A percentile compares a stretch with the other conserved stretches of the same genome.
Conservation (phyloP, 2,113 vertebrate genomes). For the Ibidorhyncha struthersii region DNA sequence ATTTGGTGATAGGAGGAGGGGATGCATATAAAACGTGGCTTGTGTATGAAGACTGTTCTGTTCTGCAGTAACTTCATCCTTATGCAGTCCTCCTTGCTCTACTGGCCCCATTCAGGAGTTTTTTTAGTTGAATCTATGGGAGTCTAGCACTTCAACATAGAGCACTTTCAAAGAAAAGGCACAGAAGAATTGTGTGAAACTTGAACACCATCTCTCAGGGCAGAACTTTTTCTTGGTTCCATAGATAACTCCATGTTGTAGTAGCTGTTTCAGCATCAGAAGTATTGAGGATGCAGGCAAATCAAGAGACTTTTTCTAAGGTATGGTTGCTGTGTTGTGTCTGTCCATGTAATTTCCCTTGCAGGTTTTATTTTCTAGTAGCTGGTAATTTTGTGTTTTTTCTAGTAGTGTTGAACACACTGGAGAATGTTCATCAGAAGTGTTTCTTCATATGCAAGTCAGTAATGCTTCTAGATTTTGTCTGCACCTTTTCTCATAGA, state of each 20-base stretch:
- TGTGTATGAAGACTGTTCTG: slow-evolving; percentile 24
- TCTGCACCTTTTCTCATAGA: neutral
- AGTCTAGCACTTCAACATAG: neutral
- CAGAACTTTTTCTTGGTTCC: slow-evolving; percentile 2
- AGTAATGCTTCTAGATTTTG: neutral
- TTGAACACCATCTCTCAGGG: neutral
- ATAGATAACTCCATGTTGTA: neutral
- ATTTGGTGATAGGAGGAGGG: neutral
- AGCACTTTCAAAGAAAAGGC: neutral
- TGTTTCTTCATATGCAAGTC: neutral
- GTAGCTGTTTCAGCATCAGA: neutral
- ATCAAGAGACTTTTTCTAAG: neutral
- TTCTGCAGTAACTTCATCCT: slow-evolving; percentile 37
- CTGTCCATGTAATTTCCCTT: neutral
- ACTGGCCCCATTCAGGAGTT: neutral
- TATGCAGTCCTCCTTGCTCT: neutral
- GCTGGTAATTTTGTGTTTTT: neutral
- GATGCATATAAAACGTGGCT: neutral
- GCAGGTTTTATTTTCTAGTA: neutral
- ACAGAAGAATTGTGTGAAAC: neutral
- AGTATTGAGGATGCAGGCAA: neutral
- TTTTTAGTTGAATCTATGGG: neutral
- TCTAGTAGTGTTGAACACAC: neutral
- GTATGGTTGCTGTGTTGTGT: neutral
- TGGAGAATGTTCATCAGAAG: neutral